Conservation (phyloP, 1,140 invertebrate genomes). For the Bombus sylvicola region DNA sequence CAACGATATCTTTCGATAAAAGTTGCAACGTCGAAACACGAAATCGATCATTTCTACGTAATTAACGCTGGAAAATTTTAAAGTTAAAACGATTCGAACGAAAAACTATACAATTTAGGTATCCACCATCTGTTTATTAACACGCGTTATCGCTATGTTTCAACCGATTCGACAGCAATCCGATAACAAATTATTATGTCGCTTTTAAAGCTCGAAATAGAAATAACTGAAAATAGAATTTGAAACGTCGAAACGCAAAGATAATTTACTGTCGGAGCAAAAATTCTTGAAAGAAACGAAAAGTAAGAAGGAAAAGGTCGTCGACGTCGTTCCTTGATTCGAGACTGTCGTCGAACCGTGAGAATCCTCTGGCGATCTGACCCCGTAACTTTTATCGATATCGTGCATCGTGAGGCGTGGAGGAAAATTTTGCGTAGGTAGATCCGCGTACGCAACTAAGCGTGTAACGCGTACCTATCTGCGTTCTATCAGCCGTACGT, state of each 20-base stretch:
- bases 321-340: neutral
- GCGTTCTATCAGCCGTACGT: conserved; percentile 28
- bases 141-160: no score
- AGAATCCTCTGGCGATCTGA: conserved; percentile 1
- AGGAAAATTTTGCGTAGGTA: conserved; percentile 45
- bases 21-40: neutral
- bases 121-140: no score
- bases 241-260: rapidly evolving
- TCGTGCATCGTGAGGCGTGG: conserved; percentile 16
- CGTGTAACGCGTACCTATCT: conserved; percentile 36
- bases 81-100: no score
- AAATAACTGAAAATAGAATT: no score
- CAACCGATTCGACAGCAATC: no score
- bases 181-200: no score
- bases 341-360: neutral
- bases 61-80: neutral
- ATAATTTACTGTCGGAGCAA: no score
- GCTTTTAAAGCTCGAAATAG: no score
- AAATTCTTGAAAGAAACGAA: no score
- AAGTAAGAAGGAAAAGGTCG: no score
- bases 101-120: no score
- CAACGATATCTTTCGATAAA: no score
- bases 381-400: conserved; percentile 28
- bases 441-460: conserved; percentile 23
- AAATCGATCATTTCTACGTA: neutral